Evolutionary conservation across 2,113 vertebrate species (phyloP).

Genomic region (Hippocampus barbouri): DNA sequence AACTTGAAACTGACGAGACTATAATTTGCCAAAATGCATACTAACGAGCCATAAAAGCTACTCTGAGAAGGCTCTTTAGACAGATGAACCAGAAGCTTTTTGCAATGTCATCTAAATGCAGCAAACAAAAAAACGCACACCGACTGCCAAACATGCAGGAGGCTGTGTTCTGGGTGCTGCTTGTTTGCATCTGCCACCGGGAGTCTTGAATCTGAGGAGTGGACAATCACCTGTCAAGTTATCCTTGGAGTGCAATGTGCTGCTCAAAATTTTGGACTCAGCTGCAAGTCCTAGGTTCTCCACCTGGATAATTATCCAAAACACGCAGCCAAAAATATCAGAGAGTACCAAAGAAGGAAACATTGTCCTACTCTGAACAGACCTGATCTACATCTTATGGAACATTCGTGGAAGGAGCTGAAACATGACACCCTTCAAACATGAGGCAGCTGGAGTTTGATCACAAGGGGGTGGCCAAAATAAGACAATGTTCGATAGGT

Average conservation of each 20-base stretch:
- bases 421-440: neutral
- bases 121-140: neutral
- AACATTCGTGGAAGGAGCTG: neutral
- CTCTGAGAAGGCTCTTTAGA: neutral
- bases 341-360: neutral
- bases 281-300: neutral
- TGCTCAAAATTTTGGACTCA: constrained; percentile 1
- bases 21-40: neutral
- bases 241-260: neutral
- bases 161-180: neutral
- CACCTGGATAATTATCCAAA: neutral
- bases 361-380: neutral
- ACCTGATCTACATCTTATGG: neutral
- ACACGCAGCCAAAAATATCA: neutral
- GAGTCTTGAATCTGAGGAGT: neutral
- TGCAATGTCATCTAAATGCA: neutral
- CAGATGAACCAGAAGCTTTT: neutral
- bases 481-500: no score
- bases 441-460: no score
- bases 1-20: neutral
- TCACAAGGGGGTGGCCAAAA: no score
- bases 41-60: neutral
- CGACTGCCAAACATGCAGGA: neutral
- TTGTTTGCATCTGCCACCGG: neutral
- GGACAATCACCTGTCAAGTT: neutral